Percentiles rank a stretch among this genome's conserved stretches.
Evolutionary conservation across 2,888 invertebrate genomes (phyloP).

Genomic region (Gymnoscelis rufifasciata): DNA sequence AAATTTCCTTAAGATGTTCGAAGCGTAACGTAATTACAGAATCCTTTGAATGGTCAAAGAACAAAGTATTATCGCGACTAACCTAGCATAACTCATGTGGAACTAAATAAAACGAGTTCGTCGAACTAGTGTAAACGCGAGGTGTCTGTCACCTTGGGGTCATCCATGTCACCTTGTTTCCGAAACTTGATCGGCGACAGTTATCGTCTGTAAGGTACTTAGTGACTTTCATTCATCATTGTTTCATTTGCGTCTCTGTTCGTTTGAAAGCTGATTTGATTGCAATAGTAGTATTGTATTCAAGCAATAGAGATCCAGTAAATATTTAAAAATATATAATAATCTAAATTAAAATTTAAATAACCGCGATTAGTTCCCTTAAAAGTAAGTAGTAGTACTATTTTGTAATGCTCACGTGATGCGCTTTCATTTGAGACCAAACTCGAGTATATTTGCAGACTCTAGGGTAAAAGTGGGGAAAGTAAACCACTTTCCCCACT

Average conservation of each 20-base stretch:
- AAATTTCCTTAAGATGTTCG: background rate
- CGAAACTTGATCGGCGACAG: slow-evolving; percentile 67
- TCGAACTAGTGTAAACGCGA: slow-evolving; percentile 54
- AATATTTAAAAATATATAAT: too few species aligned
- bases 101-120: slow-evolving; percentile 52
- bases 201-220: slow-evolving; percentile 50
- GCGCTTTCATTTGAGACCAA: too few species aligned
- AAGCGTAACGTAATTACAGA: background rate
- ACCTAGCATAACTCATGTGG: slow-evolving; percentile 30
- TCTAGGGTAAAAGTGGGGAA: too few species aligned
- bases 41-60: background rate
- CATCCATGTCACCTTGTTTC: slow-evolving; percentile 71
- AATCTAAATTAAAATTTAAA: too few species aligned
- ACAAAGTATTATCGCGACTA: slow-evolving; percentile 8
- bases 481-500: too few species aligned
- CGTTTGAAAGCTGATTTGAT: background rate
- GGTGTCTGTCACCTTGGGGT: slow-evolving; percentile 67
- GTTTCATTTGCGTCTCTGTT: slow-evolving; percentile 33
- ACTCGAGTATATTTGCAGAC: too few species aligned
- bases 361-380: too few species aligned
- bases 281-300: too few species aligned
- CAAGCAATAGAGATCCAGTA: too few species aligned
- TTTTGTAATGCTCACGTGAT: too few species aligned
- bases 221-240: slow-evolving; percentile 58
- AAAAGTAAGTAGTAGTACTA: too few species aligned